Percentiles rank a stretch among this genome's conserved stretches.
These are phyloP conservation scores for Panthera tigris DNA, from an alignment of 2,113 vertebrate species.

Conservation along the genomic window DNA sequence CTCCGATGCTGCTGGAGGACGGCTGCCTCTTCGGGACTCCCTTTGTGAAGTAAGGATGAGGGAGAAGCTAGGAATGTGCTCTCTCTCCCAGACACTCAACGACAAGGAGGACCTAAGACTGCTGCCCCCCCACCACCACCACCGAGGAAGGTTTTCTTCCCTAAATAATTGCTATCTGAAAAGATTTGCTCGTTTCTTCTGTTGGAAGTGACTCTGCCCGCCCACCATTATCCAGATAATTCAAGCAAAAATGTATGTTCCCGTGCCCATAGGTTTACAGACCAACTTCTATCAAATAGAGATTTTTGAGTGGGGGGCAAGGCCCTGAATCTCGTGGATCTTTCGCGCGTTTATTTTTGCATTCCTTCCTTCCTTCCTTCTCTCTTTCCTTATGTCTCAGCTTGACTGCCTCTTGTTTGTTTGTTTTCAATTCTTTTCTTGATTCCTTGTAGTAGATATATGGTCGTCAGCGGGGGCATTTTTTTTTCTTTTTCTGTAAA, in stretches of 20 bases:
- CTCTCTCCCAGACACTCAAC: background rate
- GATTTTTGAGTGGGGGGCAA: background rate
- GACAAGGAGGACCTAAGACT: background rate
- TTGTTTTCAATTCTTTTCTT: background rate
- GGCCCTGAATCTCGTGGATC: background rate
- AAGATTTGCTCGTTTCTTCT: background rate
- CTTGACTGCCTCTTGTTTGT: background rate
- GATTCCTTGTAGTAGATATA: background rate
- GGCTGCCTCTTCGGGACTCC: background rate
- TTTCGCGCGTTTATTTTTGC: background rate
- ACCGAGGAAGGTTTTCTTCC: background rate
- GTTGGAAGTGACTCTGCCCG: background rate
- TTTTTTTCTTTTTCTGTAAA: constrained; percentile 20
- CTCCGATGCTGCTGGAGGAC: background rate
- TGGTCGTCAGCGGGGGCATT: background rate
- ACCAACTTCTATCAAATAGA: background rate
- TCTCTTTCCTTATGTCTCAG: background rate
- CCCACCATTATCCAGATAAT: background rate
- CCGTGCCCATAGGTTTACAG: background rate
- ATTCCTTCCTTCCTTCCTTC: background rate
- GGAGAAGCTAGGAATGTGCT: background rate
- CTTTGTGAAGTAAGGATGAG: constrained; percentile 55
- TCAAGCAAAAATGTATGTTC: background rate
- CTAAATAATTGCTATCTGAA: constrained; percentile 30
- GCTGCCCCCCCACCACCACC: background rate